Percentiles rank a stretch among this genome's conserved stretches.
These are phyloP conservation scores for Trialeurodes vaporariorum DNA, from an alignment of 1,140 invertebrate genomes.

Conservation along the genomic window DNA sequence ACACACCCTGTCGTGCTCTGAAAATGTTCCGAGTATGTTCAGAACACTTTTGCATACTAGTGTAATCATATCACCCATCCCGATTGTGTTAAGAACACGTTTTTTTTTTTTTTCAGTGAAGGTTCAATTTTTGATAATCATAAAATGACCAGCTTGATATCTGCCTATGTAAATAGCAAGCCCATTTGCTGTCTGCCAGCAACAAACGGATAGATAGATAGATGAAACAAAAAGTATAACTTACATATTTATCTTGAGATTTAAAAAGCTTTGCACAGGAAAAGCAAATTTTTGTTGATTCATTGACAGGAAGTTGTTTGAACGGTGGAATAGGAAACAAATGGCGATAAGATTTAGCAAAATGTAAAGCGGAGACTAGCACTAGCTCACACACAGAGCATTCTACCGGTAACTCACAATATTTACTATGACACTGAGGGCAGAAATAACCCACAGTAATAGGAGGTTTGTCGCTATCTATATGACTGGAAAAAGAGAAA, in stretches of 20 bases:
- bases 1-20: no score
- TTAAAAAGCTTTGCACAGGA: conserved; percentile 15
- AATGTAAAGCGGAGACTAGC: conserved; percentile 92
- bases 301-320: conserved; percentile 43
- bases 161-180: no score
- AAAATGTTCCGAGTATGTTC: no score
- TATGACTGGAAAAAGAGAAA: conserved; percentile 48
- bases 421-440: conserved; percentile 89
- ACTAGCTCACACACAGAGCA: conserved; percentile 90
- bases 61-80: no score
- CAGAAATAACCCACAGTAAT: conserved; percentile 79
- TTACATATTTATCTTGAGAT: conserved; percentile 54
- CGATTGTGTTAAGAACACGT: no score
- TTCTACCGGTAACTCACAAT: conserved; percentile 95
- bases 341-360: conserved; percentile 94
- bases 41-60: no score
- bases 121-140: no score
- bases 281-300: conserved; percentile 11
- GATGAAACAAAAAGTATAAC: no score
- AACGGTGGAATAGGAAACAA: conserved; percentile 84
- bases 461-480: conserved; percentile 59
- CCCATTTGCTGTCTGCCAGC: no score
- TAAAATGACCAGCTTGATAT: no score
- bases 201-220: no score
- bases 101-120: no score